Evolutionary conservation across 1,140 invertebrate genomes (phyloP), one percentile per base, ranked within the genome.

Genomic region (Lycorma delicatula): DNA sequence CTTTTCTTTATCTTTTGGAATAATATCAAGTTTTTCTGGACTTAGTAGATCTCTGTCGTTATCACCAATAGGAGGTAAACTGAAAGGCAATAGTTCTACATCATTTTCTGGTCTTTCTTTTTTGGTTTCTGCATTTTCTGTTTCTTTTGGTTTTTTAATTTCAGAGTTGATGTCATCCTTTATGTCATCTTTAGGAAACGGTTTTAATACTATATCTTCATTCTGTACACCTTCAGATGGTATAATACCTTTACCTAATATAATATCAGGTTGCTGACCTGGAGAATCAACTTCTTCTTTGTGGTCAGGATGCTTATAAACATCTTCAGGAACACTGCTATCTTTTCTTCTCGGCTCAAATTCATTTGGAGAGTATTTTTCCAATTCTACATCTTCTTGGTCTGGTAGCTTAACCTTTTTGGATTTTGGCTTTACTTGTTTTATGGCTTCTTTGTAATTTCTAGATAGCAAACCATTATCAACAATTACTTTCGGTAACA

Each of bases 381-480:
- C 66, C 25, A 62, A 47, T 41, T 67, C 59, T 11, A 58, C 25
- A 49, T 60, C 56, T 47, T 66, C 64, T 29, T 52, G 11, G 27
- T 68, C 65, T 9, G 63, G 41, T 1, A 67, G 58, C 59, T 71
- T 69, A 12, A 62, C 51, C 26, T 64, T 66, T 36, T 66, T 70
- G 1, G 53, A 36, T 58, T 68, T 70, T 28, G 48, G 64, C 55
- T 70, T 71, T 46, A 66, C 65, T n/a, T 70, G 44, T 64, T 69
- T 70, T 31, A 63, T 47, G 11, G 70, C 68, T 62, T 72, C 70
- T 60, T 71, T 63, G 47, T 67, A 65, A 62, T 70, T 71, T 56
- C 70, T 62, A 18, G 70, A 72, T 26, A 72, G 54, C 47, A 69
- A 67, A 18, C 70, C 70, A 36, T 63, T 63, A 55, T 71, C 66